Evolutionary conservation across 2,113 vertebrate genomes (phyloP), one percentile per base, ranked within the genome.

Genomic region (Oenanthe oenanthe): DNA sequence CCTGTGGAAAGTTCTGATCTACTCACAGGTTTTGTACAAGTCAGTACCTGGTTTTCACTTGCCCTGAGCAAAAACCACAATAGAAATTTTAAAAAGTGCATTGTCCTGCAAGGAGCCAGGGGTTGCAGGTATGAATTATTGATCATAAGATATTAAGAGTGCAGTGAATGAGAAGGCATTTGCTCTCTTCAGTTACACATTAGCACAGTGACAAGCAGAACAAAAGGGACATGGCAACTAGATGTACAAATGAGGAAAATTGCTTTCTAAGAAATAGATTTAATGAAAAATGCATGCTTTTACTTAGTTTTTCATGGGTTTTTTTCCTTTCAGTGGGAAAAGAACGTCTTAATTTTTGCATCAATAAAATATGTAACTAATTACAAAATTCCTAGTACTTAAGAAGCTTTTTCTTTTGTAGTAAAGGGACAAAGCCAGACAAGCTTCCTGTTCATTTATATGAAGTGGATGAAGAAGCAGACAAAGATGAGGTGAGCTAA

Each of bases 391-490:
- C 74, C 40, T 50, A 62, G 61, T 51, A 34, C 62, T 91, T 93
- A 57, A 91, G 40, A 61, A 66, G 5, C 34, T 63, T 88, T 96
- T 88, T 91, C 83, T 92, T 97, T 95, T 13, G 51, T 97, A 99
- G 99, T 95, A 99, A 99, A 98, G 98, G 97, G 53, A 96, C 98
- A 88, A 98, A 98, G 93, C 97, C 98, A 22, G 99, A 99, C 76
- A 99, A 99, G 95, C 98, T 99, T 96, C 98, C 99, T 3, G 98
- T 98, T 95, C 99, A 99, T 74, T 98, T 99, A 47, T 99, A 99
- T 93, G 99, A 99, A 97, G 99, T 99, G 93, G 99, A 99, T 82
- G 99, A 99, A 97, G 99, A 99, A 73, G 99, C 98, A 12, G 99
- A 99, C 97, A 99, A 99, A 98, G 99, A 99, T 53, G 99, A 99